Evolutionary conservation across 2,113 vertebrate species (phyloP).

Genomic region (Tychaedon coryphoeus): DNA sequence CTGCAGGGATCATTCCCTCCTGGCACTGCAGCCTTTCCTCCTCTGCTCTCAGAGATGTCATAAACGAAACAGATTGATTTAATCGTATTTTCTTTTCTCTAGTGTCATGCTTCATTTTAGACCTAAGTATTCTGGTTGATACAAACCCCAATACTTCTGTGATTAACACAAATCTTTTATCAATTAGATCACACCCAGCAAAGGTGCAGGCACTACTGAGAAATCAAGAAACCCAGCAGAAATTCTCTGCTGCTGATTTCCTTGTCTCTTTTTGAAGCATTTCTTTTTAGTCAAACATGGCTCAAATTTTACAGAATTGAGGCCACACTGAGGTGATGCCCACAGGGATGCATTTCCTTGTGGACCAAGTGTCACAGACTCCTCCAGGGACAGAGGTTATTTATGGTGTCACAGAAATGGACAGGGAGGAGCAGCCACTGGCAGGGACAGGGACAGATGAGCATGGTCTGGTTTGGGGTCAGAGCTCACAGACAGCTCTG

Average conservation of each 20-base stretch:
- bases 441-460: background rate
- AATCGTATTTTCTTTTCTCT: no score
- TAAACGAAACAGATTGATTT: no score
- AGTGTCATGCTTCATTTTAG: no score
- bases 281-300: background rate
- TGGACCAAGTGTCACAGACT: background rate
- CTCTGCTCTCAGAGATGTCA: background rate
- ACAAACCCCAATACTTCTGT: no score
- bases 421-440: background rate
- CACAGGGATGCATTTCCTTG: background rate
- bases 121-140: no score
- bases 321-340: background rate
- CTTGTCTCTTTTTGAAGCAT: background rate
- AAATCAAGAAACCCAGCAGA: background rate
- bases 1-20: background rate
- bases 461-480: background rate
- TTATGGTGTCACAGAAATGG: background rate
- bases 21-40: background rate
- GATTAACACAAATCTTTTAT: no score
- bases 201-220: accelerated
- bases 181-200: background rate
- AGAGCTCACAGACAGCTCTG: background rate
- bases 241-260: background rate
- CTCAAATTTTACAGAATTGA: background rate
- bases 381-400: background rate